These are phyloP conservation scores for Trachelus troglodyta DNA, from an alignment of 2,888 invertebrate genomes.

Conservation along the genomic window DNA sequence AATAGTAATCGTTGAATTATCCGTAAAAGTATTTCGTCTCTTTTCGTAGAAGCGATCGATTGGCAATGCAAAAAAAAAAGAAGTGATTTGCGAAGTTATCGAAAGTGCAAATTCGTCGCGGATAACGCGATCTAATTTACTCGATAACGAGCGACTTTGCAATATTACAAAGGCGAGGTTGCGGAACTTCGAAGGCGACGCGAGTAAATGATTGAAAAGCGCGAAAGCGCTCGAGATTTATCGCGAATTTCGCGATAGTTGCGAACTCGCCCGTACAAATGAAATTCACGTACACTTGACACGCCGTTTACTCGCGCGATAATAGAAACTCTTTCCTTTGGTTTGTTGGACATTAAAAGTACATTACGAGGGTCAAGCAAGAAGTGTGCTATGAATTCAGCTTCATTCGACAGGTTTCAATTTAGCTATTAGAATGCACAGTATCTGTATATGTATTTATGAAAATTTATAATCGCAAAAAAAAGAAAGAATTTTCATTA, in stretches of 20 bases:
- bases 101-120: neutral
- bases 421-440: neutral
- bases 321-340: neutral
- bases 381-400: neutral
- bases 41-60: neutral
- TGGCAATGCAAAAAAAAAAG: neutral
- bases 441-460: neutral
- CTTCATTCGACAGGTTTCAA: neutral
- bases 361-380: neutral
- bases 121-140: neutral
- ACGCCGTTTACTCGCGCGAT: neutral
- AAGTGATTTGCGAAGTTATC: neutral
- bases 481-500: neutral
- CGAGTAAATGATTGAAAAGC: neutral
- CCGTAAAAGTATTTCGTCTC: neutral
- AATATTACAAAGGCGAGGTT: neutral
- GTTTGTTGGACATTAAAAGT: neutral
- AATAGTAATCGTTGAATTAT: neutral
- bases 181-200: neutral
- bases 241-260: neutral
- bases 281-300: neutral
- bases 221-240: neutral
- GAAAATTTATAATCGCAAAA: neutral
- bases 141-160: neutral
- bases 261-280: neutral